Evolutionary conservation across 2,113 vertebrate genomes (phyloP).

Genomic region (Platysteira castanea): DNA sequence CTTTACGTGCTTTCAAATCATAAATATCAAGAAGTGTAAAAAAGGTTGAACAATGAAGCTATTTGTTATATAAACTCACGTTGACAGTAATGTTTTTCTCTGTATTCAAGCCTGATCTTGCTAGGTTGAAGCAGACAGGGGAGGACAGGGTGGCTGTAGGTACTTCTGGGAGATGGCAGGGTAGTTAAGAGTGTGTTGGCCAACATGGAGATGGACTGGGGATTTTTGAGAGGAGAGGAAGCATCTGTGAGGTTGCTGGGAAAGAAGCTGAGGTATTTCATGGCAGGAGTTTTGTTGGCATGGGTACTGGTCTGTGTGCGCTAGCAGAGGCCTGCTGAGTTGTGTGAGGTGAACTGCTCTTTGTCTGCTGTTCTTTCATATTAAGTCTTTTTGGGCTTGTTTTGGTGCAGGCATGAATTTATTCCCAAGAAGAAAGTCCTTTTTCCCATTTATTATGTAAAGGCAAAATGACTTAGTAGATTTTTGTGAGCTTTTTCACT

Average conservation of each 20-base stretch:
- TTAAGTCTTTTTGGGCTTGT: background rate
- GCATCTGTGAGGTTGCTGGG: background rate
- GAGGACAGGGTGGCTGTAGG: background rate
- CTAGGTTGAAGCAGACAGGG: background rate
- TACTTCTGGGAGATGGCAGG: background rate
- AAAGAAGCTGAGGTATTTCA: background rate
- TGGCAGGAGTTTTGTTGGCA: background rate
- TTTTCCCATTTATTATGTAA: background rate
- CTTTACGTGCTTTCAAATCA: background rate
- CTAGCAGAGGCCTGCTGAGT: background rate
- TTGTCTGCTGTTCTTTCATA: background rate
- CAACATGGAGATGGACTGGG: background rate
- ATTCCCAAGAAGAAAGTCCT: background rate
- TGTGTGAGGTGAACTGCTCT: background rate
- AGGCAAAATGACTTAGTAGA: background rate
- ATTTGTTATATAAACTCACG: background rate
- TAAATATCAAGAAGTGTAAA: background rate
- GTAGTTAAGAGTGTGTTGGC: background rate
- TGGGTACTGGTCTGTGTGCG: rapidly evolving
- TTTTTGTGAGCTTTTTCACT: background rate
- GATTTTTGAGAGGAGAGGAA: background rate
- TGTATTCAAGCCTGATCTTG: background rate
- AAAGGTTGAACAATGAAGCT: background rate
- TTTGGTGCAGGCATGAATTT: background rate
- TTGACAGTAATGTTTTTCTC: background rate